Evolutionary conservation across 2,797 vertebrate species (phyloP).

Genomic region (Rhinoraja longicauda): DNA sequence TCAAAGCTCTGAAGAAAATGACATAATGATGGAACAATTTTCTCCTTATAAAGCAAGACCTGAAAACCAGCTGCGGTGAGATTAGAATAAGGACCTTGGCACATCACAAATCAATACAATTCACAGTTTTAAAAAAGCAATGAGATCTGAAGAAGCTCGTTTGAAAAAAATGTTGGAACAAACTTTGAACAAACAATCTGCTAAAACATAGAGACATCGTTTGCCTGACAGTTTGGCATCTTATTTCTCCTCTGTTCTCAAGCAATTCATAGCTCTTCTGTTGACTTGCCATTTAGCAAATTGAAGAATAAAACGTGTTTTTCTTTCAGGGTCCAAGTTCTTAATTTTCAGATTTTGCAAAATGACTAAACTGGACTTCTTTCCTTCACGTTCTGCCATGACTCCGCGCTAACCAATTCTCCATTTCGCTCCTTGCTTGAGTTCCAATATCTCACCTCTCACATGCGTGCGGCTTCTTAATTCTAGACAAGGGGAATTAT

Average conservation of each 20-base stretch:
- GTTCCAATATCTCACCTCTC: neutral
- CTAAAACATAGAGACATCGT: neutral
- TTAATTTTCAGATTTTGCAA: neutral
- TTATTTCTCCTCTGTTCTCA: neutral
- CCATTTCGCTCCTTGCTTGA: neutral
- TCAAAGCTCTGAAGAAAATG: neutral
- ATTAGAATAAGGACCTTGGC: neutral
- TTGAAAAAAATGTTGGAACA: neutral
- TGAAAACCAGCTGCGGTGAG: neutral
- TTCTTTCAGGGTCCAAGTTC: neutral
- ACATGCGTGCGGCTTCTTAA: neutral
- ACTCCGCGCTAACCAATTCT: neutral
- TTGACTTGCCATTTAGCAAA: neutral
- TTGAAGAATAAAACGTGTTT: neutral
- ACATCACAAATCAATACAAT: neutral
- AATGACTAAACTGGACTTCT: neutral
- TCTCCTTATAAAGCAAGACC: neutral
- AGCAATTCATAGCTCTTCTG: neutral
- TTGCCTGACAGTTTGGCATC: neutral
- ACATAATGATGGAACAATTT: neutral
- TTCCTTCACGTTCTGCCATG: neutral
- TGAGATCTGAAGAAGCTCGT: neutral
- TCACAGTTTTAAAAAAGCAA: neutral
- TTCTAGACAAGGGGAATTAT: neutral
- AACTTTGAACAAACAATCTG: conserved; percentile 4